These are phyloP conservation scores for Antennarius striatus DNA, from an alignment of 2,113 vertebrate genomes.

Conservation along the genomic window DNA sequence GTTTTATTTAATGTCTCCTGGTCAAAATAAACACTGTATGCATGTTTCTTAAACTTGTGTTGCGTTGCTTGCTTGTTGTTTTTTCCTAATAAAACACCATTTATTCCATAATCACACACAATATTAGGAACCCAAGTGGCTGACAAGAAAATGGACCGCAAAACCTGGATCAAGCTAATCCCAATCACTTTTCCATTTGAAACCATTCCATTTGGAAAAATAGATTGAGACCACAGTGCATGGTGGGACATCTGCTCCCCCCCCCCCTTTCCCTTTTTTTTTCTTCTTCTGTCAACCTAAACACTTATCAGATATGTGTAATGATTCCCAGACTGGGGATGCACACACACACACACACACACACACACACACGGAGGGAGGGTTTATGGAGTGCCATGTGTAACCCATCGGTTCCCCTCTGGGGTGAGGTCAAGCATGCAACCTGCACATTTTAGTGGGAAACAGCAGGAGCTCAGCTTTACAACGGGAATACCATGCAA, in stretches of 20 bases:
- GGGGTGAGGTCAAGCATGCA: slow-evolving; percentile 66
- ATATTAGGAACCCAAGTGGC: background rate
- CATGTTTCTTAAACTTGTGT: slow-evolving; percentile 78
- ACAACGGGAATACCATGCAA: slow-evolving; percentile 44
- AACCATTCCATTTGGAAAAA: slow-evolving; percentile 10
- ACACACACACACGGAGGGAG: slow-evolving; percentile 46
- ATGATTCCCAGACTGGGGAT: slow-evolving; percentile 71
- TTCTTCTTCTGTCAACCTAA: slow-evolving; percentile 12
- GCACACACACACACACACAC: slow-evolving; percentile 55
- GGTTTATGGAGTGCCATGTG: slow-evolving; percentile 63
- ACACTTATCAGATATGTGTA: slow-evolving; percentile 66
- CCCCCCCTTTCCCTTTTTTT: background rate
- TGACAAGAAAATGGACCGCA: slow-evolving; percentile 14
- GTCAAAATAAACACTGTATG: slow-evolving; percentile 84
- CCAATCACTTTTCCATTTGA: slow-evolving; percentile 12
- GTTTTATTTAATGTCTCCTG: slow-evolving; percentile 84
- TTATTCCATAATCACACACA: slow-evolving; percentile 7
- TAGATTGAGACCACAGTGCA: slow-evolving; percentile 6
- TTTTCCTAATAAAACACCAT: slow-evolving; percentile 2
- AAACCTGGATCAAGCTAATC: slow-evolving; percentile 27
- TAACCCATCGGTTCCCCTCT: slow-evolving; percentile 63
- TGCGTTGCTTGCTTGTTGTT: slow-evolving; percentile 10
- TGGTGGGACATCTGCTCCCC: slow-evolving; percentile 25
- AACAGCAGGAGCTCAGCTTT: slow-evolving; percentile 59
- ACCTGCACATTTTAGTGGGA: slow-evolving; percentile 59